phyloP scores from a whole-genome alignment of 1,140 invertebrate species.

The Aphelinus atriplicis region DNA sequence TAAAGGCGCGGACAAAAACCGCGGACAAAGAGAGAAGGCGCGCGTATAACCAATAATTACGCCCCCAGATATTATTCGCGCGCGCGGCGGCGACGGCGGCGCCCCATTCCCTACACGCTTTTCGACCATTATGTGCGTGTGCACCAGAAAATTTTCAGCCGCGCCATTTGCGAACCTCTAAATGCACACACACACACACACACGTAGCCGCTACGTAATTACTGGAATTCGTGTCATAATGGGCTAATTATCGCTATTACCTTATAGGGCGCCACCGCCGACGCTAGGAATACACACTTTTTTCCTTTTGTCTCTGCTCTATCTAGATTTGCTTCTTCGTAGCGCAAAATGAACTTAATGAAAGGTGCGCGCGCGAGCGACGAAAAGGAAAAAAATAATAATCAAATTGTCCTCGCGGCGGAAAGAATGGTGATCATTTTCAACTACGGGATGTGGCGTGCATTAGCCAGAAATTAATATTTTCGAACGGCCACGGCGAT shows the following conservation, averaged over 20 bases:
- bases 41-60: conserved; percentile 24
- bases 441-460: no score
- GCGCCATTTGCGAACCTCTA: no score
- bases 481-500: no score
- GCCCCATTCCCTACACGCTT: neutral
- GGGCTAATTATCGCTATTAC: conserved; percentile 17
- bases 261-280: neutral
- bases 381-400: no score
- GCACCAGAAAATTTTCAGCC: neutral
- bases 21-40: neutral
- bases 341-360: neutral
- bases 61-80: conserved; percentile 6
- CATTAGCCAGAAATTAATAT: no score
- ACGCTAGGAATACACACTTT: neutral
- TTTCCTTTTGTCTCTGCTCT: neutral
- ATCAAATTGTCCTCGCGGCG: no score
- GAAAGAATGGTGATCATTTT: no score
- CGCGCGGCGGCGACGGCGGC: neutral
- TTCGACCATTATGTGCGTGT: neutral
- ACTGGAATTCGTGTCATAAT: conserved; percentile 27
- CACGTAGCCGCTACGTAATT: conserved; percentile 2
- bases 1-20: neutral
- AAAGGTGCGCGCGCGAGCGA: neutral
- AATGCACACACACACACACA: neutral
- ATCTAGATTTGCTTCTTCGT: neutral